Evolutionary conservation across 2,888 invertebrate genomes (phyloP), one percentile per base, ranked within the genome.

Genomic region (Drosophila stalkeri): DNA sequence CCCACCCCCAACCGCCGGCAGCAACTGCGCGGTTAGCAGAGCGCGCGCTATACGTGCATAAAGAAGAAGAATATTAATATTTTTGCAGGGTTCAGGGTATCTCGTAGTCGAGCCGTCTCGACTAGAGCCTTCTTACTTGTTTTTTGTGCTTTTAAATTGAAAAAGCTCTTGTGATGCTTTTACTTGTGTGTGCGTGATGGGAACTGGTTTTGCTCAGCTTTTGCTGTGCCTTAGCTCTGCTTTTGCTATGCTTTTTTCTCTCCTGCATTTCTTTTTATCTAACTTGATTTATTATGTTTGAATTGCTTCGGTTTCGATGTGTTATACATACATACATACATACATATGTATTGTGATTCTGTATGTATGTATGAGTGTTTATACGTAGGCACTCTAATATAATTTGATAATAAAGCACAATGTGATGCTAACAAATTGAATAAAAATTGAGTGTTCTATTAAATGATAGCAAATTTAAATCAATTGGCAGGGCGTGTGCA

Each of bases 141-240:
- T 39, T 35, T 46, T 41, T 31, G 52, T 27, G 56, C 23, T 66
- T 57, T 57, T 57, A 2, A 44, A 57, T 23, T 44, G 27, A 1
- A 8, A 60, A 68, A 67, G 67, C 68, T 74, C 47, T 23, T 23
- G 1, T 57, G 16, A 39, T 41, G 23, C 39, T 37, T 20, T 37
- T 39, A 18, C 18, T 35, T 18, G 1, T 11, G 8, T 39, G 18
- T 11, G 8, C 31, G 18, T 3, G 39, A 2, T 49, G 39, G 35
- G 39, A 60, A 60, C 39, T 41, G 49, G 60, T 31, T 41, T 49
- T 11, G 49, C 39, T 39, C 7, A 18, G 8, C 23, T 46, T 7
- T 46, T 23, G 20, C 5, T 23, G 7, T 11, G 44, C 20, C 6
- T 5, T 43, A 43, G n/a, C 5, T 11, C 8, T 18, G 8, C 6